Conservation (phyloP, 1,140 invertebrate species). For the Steinernema khuongi region DNA sequence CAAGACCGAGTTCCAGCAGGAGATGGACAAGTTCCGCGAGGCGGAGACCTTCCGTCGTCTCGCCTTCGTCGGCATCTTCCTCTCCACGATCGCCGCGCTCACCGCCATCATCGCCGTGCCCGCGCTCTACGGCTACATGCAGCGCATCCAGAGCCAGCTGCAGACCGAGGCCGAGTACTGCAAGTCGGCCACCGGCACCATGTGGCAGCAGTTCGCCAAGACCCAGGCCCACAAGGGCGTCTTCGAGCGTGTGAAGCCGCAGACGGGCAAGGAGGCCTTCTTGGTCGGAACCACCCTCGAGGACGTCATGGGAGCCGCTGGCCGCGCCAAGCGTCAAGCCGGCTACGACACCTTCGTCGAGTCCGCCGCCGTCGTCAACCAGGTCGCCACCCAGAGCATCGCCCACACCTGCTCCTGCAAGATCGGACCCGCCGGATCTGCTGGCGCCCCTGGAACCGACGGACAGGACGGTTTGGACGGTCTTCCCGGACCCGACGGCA, state of each 20-base stretch:
- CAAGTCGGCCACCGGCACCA: slow-evolving; percentile 37
- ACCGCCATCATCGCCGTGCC: slow-evolving; percentile 36
- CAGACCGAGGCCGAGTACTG: slow-evolving; percentile 36
- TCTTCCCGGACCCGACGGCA: slow-evolving; percentile 29
- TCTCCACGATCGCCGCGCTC: slow-evolving; percentile 29
- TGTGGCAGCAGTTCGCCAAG: slow-evolving; percentile 33
- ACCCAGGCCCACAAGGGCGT: slow-evolving; percentile 28
- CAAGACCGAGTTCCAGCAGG: slow-evolving; percentile 16
- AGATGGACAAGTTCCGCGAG: slow-evolving; percentile 24
- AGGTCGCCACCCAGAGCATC: slow-evolving; percentile 6
- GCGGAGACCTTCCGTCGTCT: slow-evolving; percentile 27
- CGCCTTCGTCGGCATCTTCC: slow-evolving; percentile 32
- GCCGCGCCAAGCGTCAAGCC: slow-evolving; percentile 28
- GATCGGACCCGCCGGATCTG: slow-evolving; percentile 22
- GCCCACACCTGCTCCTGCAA: slow-evolving; percentile 29
- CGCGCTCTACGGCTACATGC: slow-evolving; percentile 35
- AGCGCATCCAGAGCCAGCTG: slow-evolving; percentile 32
- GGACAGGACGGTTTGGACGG: slow-evolving; percentile 35
- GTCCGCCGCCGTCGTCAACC: slow-evolving; percentile 2
- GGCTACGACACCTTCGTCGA: slow-evolving; percentile 25
- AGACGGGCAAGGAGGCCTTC: neutral
- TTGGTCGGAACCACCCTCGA: slow-evolving; percentile 8
- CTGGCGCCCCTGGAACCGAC: slow-evolving; percentile 33
- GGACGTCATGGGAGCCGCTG: slow-evolving; percentile 25
- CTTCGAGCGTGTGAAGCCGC: slow-evolving; percentile 10